phyloP scores from a whole-genome alignment of 2,113 vertebrate species.

The crab-eating macaque (Macaca fascicularis) region T2T-MFA8v1.1 NC_088376.1:11072001-11072500 shows the following conservation, averaged over 20 bases:
- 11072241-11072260: slow-evolving; percentile 43
- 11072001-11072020: not conserved
- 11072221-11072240: slow-evolving; percentile 47
- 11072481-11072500: slow-evolving; percentile 66
- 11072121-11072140: slow-evolving; percentile 48
- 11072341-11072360: slow-evolving; percentile 75
- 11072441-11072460: slow-evolving; percentile 63
- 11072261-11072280: slow-evolving; percentile 49
- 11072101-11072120: slow-evolving; percentile 26
- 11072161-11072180: slow-evolving; percentile 46
- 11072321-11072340: slow-evolving; percentile 66
- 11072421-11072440: slow-evolving; percentile 75
- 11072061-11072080: not conserved
- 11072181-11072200: slow-evolving; percentile 63
- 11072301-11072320: not conserved
- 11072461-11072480: slow-evolving; percentile 69
- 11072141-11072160: slow-evolving; percentile 53
- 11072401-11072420: slow-evolving; percentile 67
- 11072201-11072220: slow-evolving; percentile 28
- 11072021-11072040: not conserved
- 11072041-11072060: not conserved
- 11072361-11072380: slow-evolving; percentile 81
- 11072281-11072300: not conserved
- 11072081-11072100: not conserved
- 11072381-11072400: slow-evolving; percentile 62